phyloP scores from a whole-genome alignment of 2,113 vertebrate genomes.

The Fulmarus glacialis region DNA sequence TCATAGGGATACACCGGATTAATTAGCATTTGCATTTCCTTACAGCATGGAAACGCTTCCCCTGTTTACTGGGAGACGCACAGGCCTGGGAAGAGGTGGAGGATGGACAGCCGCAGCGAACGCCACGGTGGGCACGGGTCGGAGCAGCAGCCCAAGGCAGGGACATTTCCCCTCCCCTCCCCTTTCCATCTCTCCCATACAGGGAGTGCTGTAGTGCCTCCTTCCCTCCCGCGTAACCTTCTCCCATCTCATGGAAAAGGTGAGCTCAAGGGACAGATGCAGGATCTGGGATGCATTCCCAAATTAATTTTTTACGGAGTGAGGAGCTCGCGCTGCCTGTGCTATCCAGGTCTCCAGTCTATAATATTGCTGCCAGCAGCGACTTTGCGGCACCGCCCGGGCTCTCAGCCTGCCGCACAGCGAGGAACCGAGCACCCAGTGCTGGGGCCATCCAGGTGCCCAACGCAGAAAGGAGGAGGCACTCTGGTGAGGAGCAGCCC shows the following conservation, averaged over 20 bases:
- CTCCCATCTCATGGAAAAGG: neutral
- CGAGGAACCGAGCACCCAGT: neutral
- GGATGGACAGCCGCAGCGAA: neutral
- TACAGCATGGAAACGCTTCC: fast-evolving
- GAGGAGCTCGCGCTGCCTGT: fast-evolving
- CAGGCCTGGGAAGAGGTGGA: fast-evolving
- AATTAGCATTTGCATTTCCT: neutral
- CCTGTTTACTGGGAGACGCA: fast-evolving
- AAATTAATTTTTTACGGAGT: neutral
- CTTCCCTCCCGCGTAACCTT: fast-evolving
- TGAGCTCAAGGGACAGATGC: neutral
- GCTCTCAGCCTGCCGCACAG: neutral
- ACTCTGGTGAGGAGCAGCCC: neutral
- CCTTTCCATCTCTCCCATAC: fast-evolving
- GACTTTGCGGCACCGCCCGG: fast-evolving
- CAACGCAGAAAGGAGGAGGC: no score
- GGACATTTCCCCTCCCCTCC: fast-evolving
- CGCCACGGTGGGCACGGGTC: fast-evolving
- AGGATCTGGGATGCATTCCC: neutral
- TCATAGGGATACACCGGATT: fast-evolving
- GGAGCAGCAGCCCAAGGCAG: neutral
- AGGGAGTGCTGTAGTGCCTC: neutral
- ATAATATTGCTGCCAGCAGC: fast-evolving
- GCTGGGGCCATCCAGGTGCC: neutral
- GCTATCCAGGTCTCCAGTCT: neutral